phyloP scores from a whole-genome alignment of 2,113 vertebrate genomes.

The Otolemur garnettii region DNA sequence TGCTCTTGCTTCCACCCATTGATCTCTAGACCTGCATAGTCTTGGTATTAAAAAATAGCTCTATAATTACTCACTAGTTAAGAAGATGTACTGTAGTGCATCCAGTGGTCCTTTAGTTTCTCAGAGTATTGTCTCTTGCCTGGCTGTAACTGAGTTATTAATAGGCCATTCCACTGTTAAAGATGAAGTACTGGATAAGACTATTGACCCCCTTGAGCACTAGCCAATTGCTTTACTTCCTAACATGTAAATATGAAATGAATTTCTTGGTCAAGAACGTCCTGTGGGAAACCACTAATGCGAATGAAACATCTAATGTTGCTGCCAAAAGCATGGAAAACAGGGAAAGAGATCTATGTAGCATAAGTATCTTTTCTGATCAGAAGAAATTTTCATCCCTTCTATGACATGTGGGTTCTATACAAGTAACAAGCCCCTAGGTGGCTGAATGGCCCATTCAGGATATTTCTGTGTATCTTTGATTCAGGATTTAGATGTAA shows the following conservation, averaged over 20 bases:
- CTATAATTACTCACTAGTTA: not conserved
- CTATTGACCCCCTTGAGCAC: not conserved
- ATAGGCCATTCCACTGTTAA: too few species aligned
- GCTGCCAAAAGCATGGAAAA: not conserved
- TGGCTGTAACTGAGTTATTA: not conserved
- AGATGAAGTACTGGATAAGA: not conserved
- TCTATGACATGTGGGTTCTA: not conserved
- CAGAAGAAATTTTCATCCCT: not conserved
- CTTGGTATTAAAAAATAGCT: not conserved
- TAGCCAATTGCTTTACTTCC: not conserved
- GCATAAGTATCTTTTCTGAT: not conserved
- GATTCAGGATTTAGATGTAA: not conserved
- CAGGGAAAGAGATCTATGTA: not conserved
- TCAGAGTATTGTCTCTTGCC: not conserved
- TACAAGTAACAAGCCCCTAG: not conserved
- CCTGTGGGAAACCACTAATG: not conserved
- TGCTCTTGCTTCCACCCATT: not conserved
- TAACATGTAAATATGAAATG: not conserved
- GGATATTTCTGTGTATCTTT: not conserved
- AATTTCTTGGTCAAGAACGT: not conserved
- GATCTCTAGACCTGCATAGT: not conserved
- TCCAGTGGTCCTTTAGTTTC: not conserved
- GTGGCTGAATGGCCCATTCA: not conserved
- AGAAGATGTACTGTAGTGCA: too few species aligned
- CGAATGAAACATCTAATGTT: not conserved